phyloP scores from a whole-genome alignment of 2,797 vertebrate species.

The Cercopithecus mitis region DNA sequence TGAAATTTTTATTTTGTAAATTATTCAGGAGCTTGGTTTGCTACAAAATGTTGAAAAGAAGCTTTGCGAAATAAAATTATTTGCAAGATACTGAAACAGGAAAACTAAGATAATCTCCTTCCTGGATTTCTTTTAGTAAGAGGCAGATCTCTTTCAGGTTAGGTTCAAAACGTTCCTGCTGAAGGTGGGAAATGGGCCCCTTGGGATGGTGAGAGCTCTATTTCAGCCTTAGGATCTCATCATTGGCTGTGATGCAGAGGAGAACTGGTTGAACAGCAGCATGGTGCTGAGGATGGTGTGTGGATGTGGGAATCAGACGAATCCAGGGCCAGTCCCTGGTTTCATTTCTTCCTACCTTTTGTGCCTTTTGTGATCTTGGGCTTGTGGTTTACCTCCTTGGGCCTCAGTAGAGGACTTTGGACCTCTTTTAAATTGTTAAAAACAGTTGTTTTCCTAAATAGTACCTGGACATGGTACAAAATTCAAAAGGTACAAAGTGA shows the following conservation, averaged over 20 bases:
- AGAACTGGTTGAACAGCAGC: background rate
- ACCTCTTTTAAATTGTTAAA: background rate
- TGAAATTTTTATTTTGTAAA: background rate
- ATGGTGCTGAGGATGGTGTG: background rate
- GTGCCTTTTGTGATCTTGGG: background rate
- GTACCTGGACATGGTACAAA: background rate
- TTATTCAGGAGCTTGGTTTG: constrained; percentile 7
- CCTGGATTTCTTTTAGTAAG: background rate
- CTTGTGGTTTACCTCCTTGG: background rate
- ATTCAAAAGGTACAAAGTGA: background rate
- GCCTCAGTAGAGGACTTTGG: background rate
- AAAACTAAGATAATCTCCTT: background rate
- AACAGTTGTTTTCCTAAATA: background rate
- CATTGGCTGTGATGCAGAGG: background rate
- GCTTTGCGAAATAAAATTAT: background rate
- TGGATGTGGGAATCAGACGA: background rate
- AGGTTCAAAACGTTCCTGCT: background rate
- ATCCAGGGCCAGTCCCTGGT: background rate
- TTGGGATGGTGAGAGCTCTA: background rate
- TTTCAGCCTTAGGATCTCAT: background rate
- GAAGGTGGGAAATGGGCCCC: background rate
- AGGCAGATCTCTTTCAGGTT: background rate
- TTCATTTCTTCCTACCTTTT: background rate
- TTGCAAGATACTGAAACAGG: background rate
- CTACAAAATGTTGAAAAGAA: background rate